These are phyloP conservation scores for Eilema sororculum DNA, from an alignment of 2,888 invertebrate genomes.

Conservation along the genomic window DNA sequence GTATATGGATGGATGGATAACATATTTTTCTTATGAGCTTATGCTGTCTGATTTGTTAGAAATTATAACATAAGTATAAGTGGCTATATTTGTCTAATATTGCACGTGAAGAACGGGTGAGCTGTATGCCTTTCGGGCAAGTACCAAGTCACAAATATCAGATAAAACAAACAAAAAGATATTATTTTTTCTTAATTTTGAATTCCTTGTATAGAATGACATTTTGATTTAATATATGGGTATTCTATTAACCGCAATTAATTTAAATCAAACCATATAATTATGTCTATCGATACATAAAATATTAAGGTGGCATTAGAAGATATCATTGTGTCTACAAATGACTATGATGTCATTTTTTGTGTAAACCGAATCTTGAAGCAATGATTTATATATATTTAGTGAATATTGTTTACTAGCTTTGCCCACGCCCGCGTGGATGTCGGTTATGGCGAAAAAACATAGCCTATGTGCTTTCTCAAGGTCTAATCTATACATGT, in stretches of 20 bases:
- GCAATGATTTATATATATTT: background rate
- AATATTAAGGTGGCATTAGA: conserved; percentile 44
- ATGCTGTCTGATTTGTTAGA: too few species aligned
- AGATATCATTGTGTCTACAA: background rate
- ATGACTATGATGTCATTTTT: background rate
- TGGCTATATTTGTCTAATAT: too few species aligned
- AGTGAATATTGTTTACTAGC: background rate
- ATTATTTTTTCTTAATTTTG: background rate
- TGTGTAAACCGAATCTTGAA: background rate
- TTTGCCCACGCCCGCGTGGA: too few species aligned
- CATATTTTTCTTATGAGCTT: too few species aligned
- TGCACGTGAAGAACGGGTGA: too few species aligned
- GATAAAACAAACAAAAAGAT: conserved; percentile 1
- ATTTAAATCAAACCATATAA: conserved; percentile 34
- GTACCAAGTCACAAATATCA: background rate
- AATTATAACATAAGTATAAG: too few species aligned
- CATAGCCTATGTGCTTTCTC: too few species aligned
- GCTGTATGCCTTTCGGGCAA: too few species aligned
- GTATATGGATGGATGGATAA: too few species aligned
- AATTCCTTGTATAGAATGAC: conserved; percentile 31
- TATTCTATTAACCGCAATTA: conserved; percentile 10
- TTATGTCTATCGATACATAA: conserved; percentile 30
- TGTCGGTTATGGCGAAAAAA: too few species aligned
- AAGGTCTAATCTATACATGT: too few species aligned
- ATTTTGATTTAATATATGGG: conserved; percentile 36